Base-by-base conservation (phyloP, 1,140 invertebrate species). In the Pseudomyrmex concolor region DNA sequence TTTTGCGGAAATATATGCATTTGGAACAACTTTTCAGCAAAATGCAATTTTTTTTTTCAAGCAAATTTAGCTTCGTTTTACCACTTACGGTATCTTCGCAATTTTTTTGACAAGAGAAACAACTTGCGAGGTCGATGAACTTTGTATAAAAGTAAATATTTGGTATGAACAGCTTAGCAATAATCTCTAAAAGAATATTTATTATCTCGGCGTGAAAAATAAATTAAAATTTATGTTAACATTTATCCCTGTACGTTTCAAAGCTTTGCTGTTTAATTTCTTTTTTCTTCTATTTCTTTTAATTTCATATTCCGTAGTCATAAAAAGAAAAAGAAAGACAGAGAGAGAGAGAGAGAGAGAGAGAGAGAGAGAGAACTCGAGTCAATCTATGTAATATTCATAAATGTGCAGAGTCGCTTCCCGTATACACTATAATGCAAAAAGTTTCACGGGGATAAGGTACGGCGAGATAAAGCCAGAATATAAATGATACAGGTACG, bases 371-470 rank as follows among this genome's bases (percentile, higher is more conserved):
- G 34, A 19, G 8, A 13, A 60, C 22, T 12, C 70, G 15, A 48
- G 54, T 62, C 43, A 59, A 19, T 78, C 68, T 55, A 63, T 50
- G 50, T 63, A 67, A 57, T 68, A 68, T 82, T 64, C 51, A 72
- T 83, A 57, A 83, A 83, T 87, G 80, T 77, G 50, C 64, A 50
- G 13, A 60, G 57, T 45, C 74, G 25, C 64, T 62, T 72, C 63
- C 45, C 68, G 19, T 57, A 80, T 80, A 55, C 54, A 10, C 50
- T 51, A 13, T 80, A 62, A 87, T 86, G 81, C 81, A 84, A 86
- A 87, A 87, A 86, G 73, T 87, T 87, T 87, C 25, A 45, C 66
- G 19, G n/a, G 34, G 34, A 34, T 34, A 54, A 48, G 50, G 54
- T 62, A 9, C 55, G 50, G 5, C 34, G 80, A 34, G 13, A 54